Conservation (phyloP, 2,113 vertebrate species). For the Syngnathoides biaculeatus region DNA sequence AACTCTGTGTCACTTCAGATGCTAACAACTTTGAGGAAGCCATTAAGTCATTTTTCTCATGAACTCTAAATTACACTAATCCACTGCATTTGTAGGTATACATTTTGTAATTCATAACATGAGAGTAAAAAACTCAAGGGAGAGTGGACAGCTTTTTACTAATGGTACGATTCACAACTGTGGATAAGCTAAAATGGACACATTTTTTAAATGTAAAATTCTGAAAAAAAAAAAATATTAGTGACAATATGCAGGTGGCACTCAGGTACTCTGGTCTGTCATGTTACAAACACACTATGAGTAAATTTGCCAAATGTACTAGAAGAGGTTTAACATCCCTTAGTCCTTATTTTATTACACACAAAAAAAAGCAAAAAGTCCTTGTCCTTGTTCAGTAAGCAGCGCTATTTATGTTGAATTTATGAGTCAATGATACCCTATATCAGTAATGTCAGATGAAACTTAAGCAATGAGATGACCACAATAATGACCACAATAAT, state of each 20-base stretch:
- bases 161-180: neutral
- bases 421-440: conserved; percentile 78
- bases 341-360: conserved; percentile 64
- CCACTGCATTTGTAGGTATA: neutral
- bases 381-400: conserved; percentile 27
- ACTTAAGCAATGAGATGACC: conserved; percentile 19
- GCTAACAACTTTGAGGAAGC: conserved; percentile 24
- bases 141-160: neutral
- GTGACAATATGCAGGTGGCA: neutral
- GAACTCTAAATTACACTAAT: neutral
- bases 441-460: conserved; percentile 57
- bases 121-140: neutral
- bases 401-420: conserved; percentile 59
- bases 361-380: conserved; percentile 64
- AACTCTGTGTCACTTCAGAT: conserved; percentile 31
- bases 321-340: neutral
- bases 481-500: conserved; percentile 17
- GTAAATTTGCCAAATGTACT: neutral
- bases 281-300: conserved; percentile 19
- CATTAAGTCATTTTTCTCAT: neutral
- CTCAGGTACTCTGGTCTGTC: neutral
- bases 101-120: neutral
- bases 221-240: neutral
- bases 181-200: neutral
- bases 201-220: neutral